Base-by-base conservation (phyloP, 2,888 invertebrate species). In the Microchrysa polita region DNA sequence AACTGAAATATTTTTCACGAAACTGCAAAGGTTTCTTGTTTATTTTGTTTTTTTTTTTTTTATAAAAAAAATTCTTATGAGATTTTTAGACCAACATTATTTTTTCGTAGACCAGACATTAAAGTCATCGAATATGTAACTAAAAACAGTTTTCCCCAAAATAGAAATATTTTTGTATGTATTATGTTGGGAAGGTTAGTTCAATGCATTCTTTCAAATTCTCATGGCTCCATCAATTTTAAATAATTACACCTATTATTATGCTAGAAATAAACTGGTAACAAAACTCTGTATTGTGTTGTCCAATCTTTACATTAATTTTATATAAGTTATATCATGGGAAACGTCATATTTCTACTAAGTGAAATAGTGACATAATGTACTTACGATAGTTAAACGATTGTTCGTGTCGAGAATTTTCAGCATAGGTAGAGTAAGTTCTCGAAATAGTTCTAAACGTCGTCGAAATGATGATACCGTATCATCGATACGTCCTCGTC, bases 361-460 rank as follows among this genome's bases (percentile, higher is more conserved):
- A 18, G 18, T 22, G 22, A 55, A 34, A n/a, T n/a, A 34, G 27
- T 34, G 7, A 67, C n/a, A n/a, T n/a, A n/a, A n/a, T 10, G 53
- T 55, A 87, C 92, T 90, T 85, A 95, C 95, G 81, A 96, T 95
- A 76, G 91, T 91, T 61, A 97, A 87, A 65, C 96, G 89, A 80
- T 91, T 92, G 77, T 92, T 90, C 79, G 90, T 92, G 81, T 96
- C 96, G 84, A 96, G 86, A 1, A 88, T 88, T 84, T 95, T 95
- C 73, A 97, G 87, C 93, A 96, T 94, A 1, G 96, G 96, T 78
- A 97, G 86, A 0, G 95, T 93, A 73, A 92, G 90, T 80, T 95
- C 94, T 0, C 96, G 88, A 86, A 97, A 97, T 75, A 94, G 88
- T 83, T 94, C 94, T 67, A 97, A 86, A 34, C 96, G 88, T 73